Evolutionary conservation across 1,140 invertebrate genomes (phyloP).

Genomic region (Brachionus koreanus): DNA sequence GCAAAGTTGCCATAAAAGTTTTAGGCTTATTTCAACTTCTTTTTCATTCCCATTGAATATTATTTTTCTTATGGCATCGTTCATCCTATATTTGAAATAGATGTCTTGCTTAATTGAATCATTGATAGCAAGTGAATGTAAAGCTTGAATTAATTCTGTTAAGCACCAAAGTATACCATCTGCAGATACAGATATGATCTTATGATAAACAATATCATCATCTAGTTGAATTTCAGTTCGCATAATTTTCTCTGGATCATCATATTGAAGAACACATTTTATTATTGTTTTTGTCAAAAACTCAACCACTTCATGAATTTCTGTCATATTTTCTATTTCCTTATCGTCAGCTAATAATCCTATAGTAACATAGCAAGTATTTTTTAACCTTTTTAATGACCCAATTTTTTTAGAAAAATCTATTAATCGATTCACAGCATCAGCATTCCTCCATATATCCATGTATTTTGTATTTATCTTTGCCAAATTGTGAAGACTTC

Average conservation of each 20-base stretch:
- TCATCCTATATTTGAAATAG: neutral
- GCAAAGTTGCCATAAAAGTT: neutral
- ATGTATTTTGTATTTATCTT: neutral
- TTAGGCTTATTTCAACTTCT: neutral
- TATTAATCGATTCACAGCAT: neutral
- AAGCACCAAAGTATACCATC: neutral
- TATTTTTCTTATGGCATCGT: neutral
- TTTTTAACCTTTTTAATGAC: neutral
- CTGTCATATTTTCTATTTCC: neutral
- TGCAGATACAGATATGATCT: neutral
- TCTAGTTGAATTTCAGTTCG: neutral
- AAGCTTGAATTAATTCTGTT: neutral
- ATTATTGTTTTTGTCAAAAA: neutral
- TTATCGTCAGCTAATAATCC: neutral
- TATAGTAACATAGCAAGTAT: neutral
- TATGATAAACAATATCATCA: neutral
- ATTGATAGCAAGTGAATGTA: neutral
- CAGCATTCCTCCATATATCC: neutral
- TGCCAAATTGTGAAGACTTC: neutral
- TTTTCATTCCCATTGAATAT: neutral
- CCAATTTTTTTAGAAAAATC: neutral
- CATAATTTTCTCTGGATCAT: neutral
- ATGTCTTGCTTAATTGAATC: conserved; percentile 7
- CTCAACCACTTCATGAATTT: neutral
- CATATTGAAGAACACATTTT: neutral